Base-by-base conservation (phyloP, 2,113 vertebrate genomes). In the Leiothrix lutea region DNA sequence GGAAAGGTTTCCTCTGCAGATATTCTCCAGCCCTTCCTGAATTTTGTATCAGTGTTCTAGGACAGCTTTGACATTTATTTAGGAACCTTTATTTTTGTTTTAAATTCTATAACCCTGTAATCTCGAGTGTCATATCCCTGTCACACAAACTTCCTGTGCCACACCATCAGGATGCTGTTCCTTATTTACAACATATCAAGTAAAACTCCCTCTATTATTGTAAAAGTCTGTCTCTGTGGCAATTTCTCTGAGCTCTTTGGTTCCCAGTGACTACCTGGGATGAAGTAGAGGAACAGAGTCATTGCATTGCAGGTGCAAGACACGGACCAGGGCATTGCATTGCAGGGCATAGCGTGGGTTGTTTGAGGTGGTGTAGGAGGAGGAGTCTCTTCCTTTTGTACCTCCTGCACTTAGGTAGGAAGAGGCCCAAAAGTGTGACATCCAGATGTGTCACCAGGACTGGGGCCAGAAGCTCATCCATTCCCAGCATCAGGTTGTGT, bases 381-480 rank as follows among this genome's bases (percentile, higher is more conserved):
- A 71, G 60, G 24, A 45, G 7, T 31, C 45, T 77, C 45, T 65
- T 82, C 48, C 71, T 80, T 86, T 57, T 62, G 36, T 12, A 51
- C 8, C 44, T 81, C 31, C 62, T 88, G 75, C 33, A 33, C 48
- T 65, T 54, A 54, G 42, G 66, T 13, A 72, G 58, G 25, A 93
- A 62, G 40, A 71, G 29, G 22, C 31, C 57, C 72, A 61, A 3
- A 89, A 66, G 38, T 16, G 44, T 50, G 56, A 77, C 36, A 17
- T 44, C 61, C 25, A 10, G 61, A 54, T 92, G 85, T 53, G 80
- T 86, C 75, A 92, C 54, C 60, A 94, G 73, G 86, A 93, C 58
- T 9, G 15, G 89, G 88, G 86, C 78, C 78, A 62, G 92, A 7
- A 70, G 79, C 81, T 95, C 89, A 80, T 26, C 90, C 62, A 38